Evolutionary conservation across 2,797 vertebrate species (phyloP), one percentile per base, ranked within the genome.

Genomic region (Alcedo atthis): DNA sequence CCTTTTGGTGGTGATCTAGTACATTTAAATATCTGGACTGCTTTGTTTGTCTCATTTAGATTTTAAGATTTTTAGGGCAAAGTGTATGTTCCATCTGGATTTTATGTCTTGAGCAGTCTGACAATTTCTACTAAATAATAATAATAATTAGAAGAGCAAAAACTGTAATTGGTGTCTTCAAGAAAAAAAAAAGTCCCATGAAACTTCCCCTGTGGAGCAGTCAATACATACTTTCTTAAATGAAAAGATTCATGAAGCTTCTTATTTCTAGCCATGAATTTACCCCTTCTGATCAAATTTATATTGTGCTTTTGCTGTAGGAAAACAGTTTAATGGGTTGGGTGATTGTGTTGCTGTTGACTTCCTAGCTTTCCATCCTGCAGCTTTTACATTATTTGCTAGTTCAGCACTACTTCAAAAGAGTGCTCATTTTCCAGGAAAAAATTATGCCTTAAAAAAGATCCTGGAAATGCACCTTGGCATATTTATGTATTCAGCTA

Each of bases 31-130:
- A 33, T 90, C 51, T 93, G 53, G 75, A 78, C 51, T 81, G 10
- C 69, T 51, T 73, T 94, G 51, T 40, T 81, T 89, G 48, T 85
- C 79, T 92, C 32, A 62, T 90, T 87, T 75, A 82, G 20, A 69
- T 81, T 70, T 89, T 54, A 85, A 35, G 26, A 25, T 15, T 68
- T 92, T 82, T 78, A 45, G 55, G n/a, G 33, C 12, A 91, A 88
- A 75, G 20, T 26, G 5, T 59, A 17, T 85, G 18, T 75, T 89
- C 43, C 13, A 48, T 76, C 58, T 76, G 46, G 22, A 12, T 55
- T 94, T 93, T 90, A 28, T 80, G 68, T 91, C 58, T 62, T 90
- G 66, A 73, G 35, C 18, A 73, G n/a, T 75, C 55, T 85, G 71
- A 75, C 54, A 84, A 8, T 86, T 91, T 84, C 37, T 78, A 75